Base-by-base conservation (phyloP, 2,113 vertebrate genomes). In the Natator depressus region DNA sequence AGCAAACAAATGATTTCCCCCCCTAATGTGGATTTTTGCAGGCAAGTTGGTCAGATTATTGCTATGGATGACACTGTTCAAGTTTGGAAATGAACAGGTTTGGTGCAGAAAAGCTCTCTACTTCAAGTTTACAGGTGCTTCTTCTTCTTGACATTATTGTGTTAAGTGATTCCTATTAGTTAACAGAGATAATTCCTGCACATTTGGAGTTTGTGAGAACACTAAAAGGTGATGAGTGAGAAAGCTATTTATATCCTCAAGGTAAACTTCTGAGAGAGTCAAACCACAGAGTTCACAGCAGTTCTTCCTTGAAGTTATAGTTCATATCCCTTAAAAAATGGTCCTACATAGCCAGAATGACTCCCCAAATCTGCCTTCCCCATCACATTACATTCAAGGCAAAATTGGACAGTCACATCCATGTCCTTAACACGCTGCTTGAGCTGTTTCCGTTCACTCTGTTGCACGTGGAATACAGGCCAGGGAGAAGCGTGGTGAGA, bases 101-200 rank as follows among this genome's bases (percentile, higher is more conserved):
- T 95, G 96, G 94, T 87, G 89, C 93, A 97, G 96, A 95, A 97
- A 97, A 96, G 0, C 53, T 93, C 98, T 93, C 97, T 97, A 95
- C 53, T 80, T 94, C 89, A 96, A 47, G 91, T 93, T 88, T 93
- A 72, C 75, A 95, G 86, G 91, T 95, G 92, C 79, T 95, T 91
- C 94, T 96, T 90, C 90, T 54, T 76, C 1, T 69, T 91, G 91
- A 93, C 93, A 93, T 98, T 97, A 95, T 94, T 95, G 93, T 95
- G 93, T 92, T 93, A 96, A 95, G 69, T 55, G 84, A 87, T 79
- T 90, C 80, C 13, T 5, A 0, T 84, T 84, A 87, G 17, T 92
- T 96, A 95, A 94, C 35, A 91, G 72, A 94, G 92, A 85, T 93
- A 97, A 94, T 89, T 97, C 81, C 86, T 96, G 90, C 94, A 95